Evolutionary conservation across 2,113 vertebrate species (phyloP), one percentile per base, ranked within the genome.

Genomic region (Macroglossus sobrinus): DNA sequence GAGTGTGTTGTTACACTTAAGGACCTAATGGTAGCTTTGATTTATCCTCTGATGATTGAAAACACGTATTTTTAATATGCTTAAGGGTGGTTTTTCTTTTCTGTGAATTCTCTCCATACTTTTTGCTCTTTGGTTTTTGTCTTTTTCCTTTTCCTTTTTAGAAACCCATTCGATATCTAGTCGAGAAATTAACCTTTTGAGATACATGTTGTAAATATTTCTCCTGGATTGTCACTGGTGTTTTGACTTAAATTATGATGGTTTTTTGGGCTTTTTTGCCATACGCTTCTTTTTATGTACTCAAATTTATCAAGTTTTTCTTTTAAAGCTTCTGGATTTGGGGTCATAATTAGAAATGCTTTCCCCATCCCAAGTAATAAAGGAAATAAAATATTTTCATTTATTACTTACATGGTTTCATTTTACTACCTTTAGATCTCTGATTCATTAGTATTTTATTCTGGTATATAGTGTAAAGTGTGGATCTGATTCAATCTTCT

Each of bases 381-480:
- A 79, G 43, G 35, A 86, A 66, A 72, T 84, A 53, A 33, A 12
- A 21, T 5, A 40, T 80, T 85, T 92, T 89, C 38, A 81, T 59
- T 3, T 68, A n/a, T 86, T 33, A 71, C 14, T 82, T 84, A 35
- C 1, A 35, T 74, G 45, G 24, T 68, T 95, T 93, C 19, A 30
- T 97, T 92, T 61, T 59, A 71, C 30, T 72, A 15, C 22, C 87
- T 59, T 45, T 78, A 91, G 28, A 66, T 45, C 33, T 50, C 14
- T 91, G 12, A 71, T 64, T 87, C 57, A 59, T 68, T 93, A 40
- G 8, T 91, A 81, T 87, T 82, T 93, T 95, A 82, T 93, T 53
- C 47, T 66, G 14, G 21, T 59, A 7, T 78, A 43, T 63, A 66
- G 28, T 84, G 9, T 87, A 50, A 87, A 86, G 14, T 94, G 3